Conservation (phyloP, 1,140 invertebrate species). For the Physella acuta region DNA sequence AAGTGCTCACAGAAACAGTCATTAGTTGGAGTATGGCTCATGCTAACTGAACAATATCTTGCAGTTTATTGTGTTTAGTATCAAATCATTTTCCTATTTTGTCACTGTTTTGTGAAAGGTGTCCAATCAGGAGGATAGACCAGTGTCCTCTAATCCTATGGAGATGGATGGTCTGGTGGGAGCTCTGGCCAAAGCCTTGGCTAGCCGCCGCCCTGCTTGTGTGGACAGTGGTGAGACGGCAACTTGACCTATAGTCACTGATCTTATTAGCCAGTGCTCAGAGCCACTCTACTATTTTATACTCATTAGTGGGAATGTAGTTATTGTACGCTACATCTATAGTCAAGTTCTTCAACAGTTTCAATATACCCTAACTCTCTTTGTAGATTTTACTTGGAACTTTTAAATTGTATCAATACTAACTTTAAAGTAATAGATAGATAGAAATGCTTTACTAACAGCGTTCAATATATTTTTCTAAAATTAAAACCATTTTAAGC, state of each 20-base stretch:
- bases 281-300: not conserved
- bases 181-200: constrained; percentile 75
- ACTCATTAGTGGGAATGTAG: not conserved
- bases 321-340: not conserved
- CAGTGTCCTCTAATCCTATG: constrained; percentile 64
- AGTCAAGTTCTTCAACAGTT: not conserved
- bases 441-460: too few relatives aligned
- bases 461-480: too few relatives aligned
- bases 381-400: not conserved
- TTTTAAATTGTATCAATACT: too few relatives aligned
- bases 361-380: too few relatives aligned
- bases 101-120: constrained; percentile 10
- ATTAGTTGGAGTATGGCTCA: too few relatives aligned
- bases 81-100: not conserved
- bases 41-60: too few relatives aligned
- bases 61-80: not conserved
- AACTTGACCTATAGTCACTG: not conserved
- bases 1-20: too few relatives aligned
- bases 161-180: constrained; percentile 71
- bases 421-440: too few relatives aligned
- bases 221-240: constrained; percentile 30
- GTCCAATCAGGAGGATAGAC: constrained; percentile 92
- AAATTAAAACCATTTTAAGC: too few relatives aligned
- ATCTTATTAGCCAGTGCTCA: not conserved
- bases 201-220: constrained; percentile 44